phyloP scores from a whole-genome alignment of 2,113 vertebrate genomes.

The Gymnocephalus cernua region DNA sequence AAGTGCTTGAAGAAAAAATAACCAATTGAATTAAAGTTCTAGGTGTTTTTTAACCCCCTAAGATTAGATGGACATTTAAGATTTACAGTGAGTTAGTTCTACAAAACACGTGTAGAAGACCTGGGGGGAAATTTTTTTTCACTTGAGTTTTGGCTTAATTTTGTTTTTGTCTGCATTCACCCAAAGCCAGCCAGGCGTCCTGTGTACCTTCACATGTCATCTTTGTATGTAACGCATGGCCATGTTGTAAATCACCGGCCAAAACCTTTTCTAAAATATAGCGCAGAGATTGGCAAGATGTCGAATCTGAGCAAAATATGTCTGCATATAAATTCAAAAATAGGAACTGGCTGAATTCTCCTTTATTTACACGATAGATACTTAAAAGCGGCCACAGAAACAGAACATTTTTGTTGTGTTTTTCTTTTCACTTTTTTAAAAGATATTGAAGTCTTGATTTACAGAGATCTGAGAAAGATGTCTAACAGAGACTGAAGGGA shows the following conservation, averaged over 20 bases:
- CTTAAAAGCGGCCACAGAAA: slow-evolving; percentile 38
- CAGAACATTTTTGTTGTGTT: slow-evolving; percentile 11
- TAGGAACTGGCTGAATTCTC: slow-evolving; percentile 47
- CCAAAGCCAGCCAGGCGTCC: slow-evolving; percentile 50
- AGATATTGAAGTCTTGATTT: slow-evolving; percentile 40
- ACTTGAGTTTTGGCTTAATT: slow-evolving; percentile 49
- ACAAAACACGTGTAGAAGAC: slow-evolving; percentile 1
- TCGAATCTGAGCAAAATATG: slow-evolving; percentile 40
- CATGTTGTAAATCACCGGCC: slow-evolving; percentile 67
- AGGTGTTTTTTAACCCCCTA: slow-evolving; percentile 16
- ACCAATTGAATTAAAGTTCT: slow-evolving; percentile 17
- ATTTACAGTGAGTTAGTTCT: slow-evolving; percentile 22
- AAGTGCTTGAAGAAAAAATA: slow-evolving; percentile 24
- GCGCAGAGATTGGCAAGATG: slow-evolving; percentile 34
- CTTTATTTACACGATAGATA: slow-evolving; percentile 28
- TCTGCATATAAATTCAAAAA: slow-evolving; percentile 49
- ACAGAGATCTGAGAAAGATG: slow-evolving; percentile 41
- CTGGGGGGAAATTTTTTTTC: slow-evolving; percentile 23
- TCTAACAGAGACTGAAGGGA: slow-evolving; percentile 18
- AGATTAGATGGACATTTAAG: neutral
- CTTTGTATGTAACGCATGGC: slow-evolving; percentile 71
- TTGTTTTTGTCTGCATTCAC: slow-evolving; percentile 55
- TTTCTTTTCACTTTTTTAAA: slow-evolving; percentile 63
- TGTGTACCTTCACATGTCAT: slow-evolving; percentile 53
- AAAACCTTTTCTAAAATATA: slow-evolving; percentile 59